Conservation (phyloP, 1,140 invertebrate genomes). For the Fragariocoptes setiger region DNA sequence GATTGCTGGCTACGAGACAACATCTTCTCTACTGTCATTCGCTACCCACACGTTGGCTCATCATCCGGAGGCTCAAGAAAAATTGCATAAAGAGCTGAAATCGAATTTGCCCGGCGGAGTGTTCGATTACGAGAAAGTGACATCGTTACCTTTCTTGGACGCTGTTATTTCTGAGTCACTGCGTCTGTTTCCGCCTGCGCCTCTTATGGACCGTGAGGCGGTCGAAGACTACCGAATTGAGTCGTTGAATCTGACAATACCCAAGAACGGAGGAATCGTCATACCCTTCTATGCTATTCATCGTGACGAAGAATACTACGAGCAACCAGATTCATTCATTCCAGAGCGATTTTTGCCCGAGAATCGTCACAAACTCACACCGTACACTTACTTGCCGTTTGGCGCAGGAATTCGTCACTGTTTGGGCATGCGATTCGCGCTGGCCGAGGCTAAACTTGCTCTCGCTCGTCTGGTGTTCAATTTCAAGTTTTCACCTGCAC, state of each 20-base stretch:
- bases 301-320: slow-evolving; percentile 23
- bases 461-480: slow-evolving; percentile 2
- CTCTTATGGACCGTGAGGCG: too few species aligned
- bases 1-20: slow-evolving; percentile 39
- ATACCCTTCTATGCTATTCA: slow-evolving; percentile 29
- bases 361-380: slow-evolving; percentile 2
- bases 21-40: slow-evolving; percentile 30
- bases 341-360: slow-evolving; percentile 24
- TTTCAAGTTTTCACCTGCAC: neutral
- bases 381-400: slow-evolving; percentile 5
- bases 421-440: slow-evolving; percentile 8
- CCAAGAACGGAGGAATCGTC: slow-evolving; percentile 23
- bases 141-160: slow-evolving; percentile 10
- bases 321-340: slow-evolving; percentile 25
- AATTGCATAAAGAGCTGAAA: slow-evolving; percentile 21
- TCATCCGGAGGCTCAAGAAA: slow-evolving; percentile 25
- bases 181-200: slow-evolving; percentile 13
- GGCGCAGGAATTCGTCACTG: slow-evolving; percentile 6
- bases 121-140: slow-evolving; percentile 10
- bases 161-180: slow-evolving; percentile 12
- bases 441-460: slow-evolving; percentile 1
- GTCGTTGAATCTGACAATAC: too few species aligned
- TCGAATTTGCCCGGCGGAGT: neutral
- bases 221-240: too few species aligned
- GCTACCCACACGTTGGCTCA: slow-evolving; percentile 29